Base-by-base conservation (phyloP, 2,888 invertebrate genomes). In the Cephus pulcher region DNA sequence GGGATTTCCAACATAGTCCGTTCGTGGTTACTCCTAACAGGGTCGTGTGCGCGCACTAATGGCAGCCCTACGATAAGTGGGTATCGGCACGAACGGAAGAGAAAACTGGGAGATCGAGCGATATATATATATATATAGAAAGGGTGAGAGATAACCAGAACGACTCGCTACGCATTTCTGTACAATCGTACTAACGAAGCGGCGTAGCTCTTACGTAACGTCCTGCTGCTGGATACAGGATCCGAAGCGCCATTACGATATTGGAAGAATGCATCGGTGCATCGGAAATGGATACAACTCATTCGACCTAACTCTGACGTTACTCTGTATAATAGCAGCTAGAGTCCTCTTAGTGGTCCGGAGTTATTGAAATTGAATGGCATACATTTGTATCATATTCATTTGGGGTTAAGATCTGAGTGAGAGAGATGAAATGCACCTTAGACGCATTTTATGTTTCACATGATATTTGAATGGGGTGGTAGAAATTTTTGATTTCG, bases 31-130 rank as follows among this genome's bases (percentile, higher is more conserved):
- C 56, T 56, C 23, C 23, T 56, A 56, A 56, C 56, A 15, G 56
- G 56, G 56, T 56, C 56, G 56, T 56, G 56, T 56, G 56, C 9
- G 56, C 56, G 56, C 56, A 56, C 56, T 56, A 56, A 56, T 56
- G 56, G 56, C 23, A 23, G 9, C 56, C 56, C 56, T 56, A 56
- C n/a, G n/a, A 73, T 34, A 73, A 73, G 73, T 73, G 73, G 73
- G 73, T 33, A 73, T 33, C 33, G 73, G 73, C 34, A 73, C 32
- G 34, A 71, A 33, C 71, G 71, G n/a, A 71, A 34, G 71, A 33
- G 34, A 34, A 73, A 73, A 73, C 56, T 15, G 56, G 23, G 56
- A 56, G 56, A 56, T 56, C 56, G 9, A 56, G 56, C 56, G 9
- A 23, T 56, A 23, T 56, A 56, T 56, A 23, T 40, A 40, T 40